Base-by-base conservation (phyloP, 2,797 vertebrate genomes). In the Psittacula echo region DNA sequence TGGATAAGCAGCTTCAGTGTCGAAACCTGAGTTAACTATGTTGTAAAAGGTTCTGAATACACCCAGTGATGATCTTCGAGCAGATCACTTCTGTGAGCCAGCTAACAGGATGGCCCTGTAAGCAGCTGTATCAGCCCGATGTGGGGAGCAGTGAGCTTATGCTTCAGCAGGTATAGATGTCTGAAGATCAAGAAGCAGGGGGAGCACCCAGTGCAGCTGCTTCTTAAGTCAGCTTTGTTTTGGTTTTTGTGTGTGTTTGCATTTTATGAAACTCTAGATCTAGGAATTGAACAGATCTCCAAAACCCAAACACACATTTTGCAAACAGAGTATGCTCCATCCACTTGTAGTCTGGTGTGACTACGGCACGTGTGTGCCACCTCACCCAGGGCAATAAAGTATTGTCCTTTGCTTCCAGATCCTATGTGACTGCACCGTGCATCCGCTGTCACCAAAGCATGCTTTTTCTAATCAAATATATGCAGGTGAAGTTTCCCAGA, bases 301-400 rank as follows among this genome's bases (percentile, higher is more conserved):
- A 73, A n/a, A 87, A 27, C 5, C 26, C 39, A 23, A 4, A 34
- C 9, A 20, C 34, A 56, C n/a, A 9, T 23, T 64, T 62, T 53
- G 29, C n/a, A 34, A 73, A 18, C 14, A 27, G 10, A 64, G 7
- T 7, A 6, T 10, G 19, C 24, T 74, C 29, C 51, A 50, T 30
- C 22, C 60, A 9, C 37, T 42, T 20, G 8, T 32, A 72, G 53
- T 75, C 53, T 8, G 5, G 9, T 30, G 13, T 56, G 50, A 45
- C 26, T 27, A 14, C 44, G 47, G 30, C 29, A 12, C 2, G 14
- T 15, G 10, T 7, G 23, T 41, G 34, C 51, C 39, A 9, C 7
- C 58, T 62, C 18, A 17, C 7, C 17, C 22, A 0, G 1, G 0
- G 0, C 47, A 3, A 2, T 44, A 30, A 65, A 34, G 17, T 13